These are phyloP conservation scores for Hedya salicella DNA, from an alignment of 2,888 invertebrate species.

Conservation along the genomic window DNA sequence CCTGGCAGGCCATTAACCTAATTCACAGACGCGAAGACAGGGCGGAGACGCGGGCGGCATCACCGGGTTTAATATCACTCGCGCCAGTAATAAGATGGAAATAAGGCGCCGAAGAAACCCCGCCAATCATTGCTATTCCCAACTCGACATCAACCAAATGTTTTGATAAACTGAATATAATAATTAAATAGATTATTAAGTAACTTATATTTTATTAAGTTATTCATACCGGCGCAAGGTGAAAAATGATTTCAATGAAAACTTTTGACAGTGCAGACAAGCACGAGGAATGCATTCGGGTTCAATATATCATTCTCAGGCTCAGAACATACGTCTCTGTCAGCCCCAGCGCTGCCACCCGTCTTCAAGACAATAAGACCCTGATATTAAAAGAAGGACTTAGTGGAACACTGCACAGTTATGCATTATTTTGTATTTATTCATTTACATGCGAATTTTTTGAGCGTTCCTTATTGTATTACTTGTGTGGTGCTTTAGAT, in stretches of 20 bases:
- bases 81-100: constrained; percentile 84
- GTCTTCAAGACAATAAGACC: constrained; percentile 43
- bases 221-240: constrained; percentile 7
- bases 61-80: constrained; percentile 81
- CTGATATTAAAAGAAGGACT: constrained; percentile 42
- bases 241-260: constrained; percentile 27
- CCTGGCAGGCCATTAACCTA: constrained; percentile 85
- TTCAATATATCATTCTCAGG: constrained; percentile 44
- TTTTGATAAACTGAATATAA: constrained; percentile 53
- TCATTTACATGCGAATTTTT: background rate
- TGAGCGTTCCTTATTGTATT: background rate
- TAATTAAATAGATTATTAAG: constrained; percentile 7
- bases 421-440: constrained; percentile 19
- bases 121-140: constrained; percentile 79
- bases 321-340: constrained; percentile 43
- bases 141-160: constrained; percentile 67
- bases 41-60: constrained; percentile 77
- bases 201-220: too few relatives aligned
- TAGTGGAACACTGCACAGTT: constrained; percentile 23
- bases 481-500: background rate
- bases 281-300: constrained; percentile 41
- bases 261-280: constrained; percentile 40
- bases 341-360: constrained; percentile 37
- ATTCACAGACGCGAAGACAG: constrained; percentile 84
- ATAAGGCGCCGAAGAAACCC: constrained; percentile 80